phyloP scores from a whole-genome alignment of 2,888 invertebrate species.

The Tenthredo mesomela region DNA sequence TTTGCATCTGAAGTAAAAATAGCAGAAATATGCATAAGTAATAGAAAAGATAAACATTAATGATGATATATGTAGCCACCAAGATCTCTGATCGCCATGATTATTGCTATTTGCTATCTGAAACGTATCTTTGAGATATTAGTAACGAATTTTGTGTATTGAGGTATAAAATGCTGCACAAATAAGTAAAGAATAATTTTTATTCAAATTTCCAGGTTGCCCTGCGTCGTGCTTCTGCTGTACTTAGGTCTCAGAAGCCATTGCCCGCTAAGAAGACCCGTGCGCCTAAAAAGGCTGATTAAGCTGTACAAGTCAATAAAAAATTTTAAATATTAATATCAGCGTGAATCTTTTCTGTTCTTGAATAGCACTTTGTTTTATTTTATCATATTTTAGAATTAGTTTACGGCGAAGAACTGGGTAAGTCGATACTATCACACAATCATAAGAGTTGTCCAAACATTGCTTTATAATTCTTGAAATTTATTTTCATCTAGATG shows the following conservation, averaged over 20 bases:
- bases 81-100: constrained; percentile 66
- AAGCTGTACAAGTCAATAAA: constrained; percentile 77
- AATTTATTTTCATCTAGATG: constrained; percentile 12
- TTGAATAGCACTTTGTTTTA: constrained; percentile 12
- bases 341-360: constrained; percentile 16
- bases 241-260: constrained; percentile 94
- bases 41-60: constrained; percentile 24
- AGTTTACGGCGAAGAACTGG: neutral
- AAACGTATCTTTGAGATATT: constrained; percentile 40
- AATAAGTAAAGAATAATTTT: constrained; percentile 36
- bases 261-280: constrained; percentile 89
- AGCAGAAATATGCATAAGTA: neutral
- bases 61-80: constrained; percentile 63
- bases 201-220: constrained; percentile 84
- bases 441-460: neutral
- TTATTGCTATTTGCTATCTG: constrained; percentile 67
- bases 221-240: constrained; percentile 94
- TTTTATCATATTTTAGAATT: neutral
- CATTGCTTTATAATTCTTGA: neutral
- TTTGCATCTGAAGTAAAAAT: neutral
- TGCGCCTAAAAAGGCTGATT: constrained; percentile 90
- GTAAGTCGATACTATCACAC: neutral
- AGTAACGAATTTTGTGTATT: neutral
- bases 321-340: constrained; percentile 56
- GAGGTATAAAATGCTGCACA: neutral